These are phyloP conservation scores for Radopholus similis DNA, from an alignment of 1,140 invertebrate species.

Conservation along the genomic window DNA sequence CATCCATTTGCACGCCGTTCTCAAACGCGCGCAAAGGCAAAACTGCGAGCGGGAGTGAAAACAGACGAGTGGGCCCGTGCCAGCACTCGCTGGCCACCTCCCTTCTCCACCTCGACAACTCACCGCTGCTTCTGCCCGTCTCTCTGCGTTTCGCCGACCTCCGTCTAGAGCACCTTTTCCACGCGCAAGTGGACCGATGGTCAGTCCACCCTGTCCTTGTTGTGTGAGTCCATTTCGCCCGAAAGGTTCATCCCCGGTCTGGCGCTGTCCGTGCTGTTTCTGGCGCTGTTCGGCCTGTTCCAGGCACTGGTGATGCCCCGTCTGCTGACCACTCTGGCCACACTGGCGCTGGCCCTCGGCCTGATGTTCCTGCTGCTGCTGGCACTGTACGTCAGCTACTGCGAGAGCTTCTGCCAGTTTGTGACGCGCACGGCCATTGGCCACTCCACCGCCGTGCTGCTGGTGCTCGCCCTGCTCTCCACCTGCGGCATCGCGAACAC, in stretches of 20 bases:
- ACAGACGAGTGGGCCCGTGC: neutral
- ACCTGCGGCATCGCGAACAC: conserved; percentile 59
- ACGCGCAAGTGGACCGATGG: conserved; percentile 56
- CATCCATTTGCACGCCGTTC: conserved; percentile 5
- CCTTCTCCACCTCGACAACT: neutral
- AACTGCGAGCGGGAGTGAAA: neutral
- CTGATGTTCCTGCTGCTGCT: conserved; percentile 56
- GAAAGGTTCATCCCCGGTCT: conserved; percentile 53
- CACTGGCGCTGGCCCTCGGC: conserved; percentile 46
- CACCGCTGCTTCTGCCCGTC: conserved; percentile 27
- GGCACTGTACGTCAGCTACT: conserved; percentile 54
- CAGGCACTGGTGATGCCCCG: conserved; percentile 44
- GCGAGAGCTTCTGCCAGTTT: conserved; percentile 60
- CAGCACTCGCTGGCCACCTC: neutral
- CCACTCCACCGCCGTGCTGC: conserved; percentile 55
- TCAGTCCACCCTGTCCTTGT: neutral
- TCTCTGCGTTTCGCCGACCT: conserved; percentile 36
- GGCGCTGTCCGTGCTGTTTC: conserved; percentile 54
- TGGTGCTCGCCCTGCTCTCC: conserved; percentile 51
- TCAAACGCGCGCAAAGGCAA: neutral
- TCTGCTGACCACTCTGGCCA: conserved; percentile 43
- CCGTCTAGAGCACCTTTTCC: conserved; percentile 37
- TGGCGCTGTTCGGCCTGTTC: conserved; percentile 53
- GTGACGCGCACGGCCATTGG: conserved; percentile 53
- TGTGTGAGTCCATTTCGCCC: neutral